Evolutionary conservation across 2,113 vertebrate genomes (phyloP), one percentile per base, ranked within the genome.

Genomic region (Scomber japonicus): DNA sequence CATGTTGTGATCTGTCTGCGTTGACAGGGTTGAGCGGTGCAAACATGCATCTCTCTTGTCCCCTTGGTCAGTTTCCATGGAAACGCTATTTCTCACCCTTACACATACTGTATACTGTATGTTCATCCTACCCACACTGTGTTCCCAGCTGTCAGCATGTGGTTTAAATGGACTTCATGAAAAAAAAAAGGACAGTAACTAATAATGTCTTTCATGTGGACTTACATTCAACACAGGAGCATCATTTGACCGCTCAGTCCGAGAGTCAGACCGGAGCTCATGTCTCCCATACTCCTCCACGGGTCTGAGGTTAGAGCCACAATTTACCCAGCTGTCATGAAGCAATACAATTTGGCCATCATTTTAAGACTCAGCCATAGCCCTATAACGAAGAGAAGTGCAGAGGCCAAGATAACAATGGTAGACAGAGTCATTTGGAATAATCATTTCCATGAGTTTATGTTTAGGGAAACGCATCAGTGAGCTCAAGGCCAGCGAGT

Each of bases 61-160:
- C 89, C 89, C 84, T 81, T 62, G 81, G 85, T 88, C 88, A 90
- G 94, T 95, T 94, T 89, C 95, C 92, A 95, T 95, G 91, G 94
- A 85, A 95, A 95, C 93, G 2, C 82, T 48, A 56, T 87, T 82
- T 88, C 83, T 83, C 19, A 86, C 77, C 74, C 80, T 49, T 82
- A 86, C 82, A 86, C 79, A 69, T 65, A 17, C 19, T 10, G 50
- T 51, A 70, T 75, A 86, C 68, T 53, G 72, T 75, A 82, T 63
- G 59, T 83, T 85, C 66, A 72, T 78, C 67, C 55, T 56, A 59
- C 67, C 70, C 17, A 11, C 59, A 73, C 75, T 78, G 31, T 77
- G 77, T 71, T 80, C 64, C 75, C 73, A 72, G 48, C 14, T 31
- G 67, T 78, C 35, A 62, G 19, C 19, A 30, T 73, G 69, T 56